phyloP scores from a whole-genome alignment of 2,888 invertebrate genomes.

The Suillia variegata region DNA sequence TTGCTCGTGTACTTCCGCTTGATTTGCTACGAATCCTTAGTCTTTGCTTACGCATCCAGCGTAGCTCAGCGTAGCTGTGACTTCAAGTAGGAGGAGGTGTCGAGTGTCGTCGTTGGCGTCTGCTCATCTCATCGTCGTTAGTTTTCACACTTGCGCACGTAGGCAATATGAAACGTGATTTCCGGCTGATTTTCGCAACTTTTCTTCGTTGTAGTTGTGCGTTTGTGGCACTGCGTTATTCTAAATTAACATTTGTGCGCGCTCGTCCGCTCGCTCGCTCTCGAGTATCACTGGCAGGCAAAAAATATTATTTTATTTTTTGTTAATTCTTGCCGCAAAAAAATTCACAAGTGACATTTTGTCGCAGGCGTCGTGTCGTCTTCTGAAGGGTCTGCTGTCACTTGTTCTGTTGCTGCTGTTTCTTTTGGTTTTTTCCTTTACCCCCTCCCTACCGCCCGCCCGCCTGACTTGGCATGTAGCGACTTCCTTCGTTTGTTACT shows the following conservation, averaged over 20 bases:
- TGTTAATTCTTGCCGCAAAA: conserved; percentile 8
- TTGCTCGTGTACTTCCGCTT: conserved; percentile 3
- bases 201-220: neutral
- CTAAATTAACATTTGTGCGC: neutral
- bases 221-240: neutral
- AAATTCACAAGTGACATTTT: conserved; percentile 5
- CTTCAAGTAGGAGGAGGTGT: no score
- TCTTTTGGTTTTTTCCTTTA: neutral
- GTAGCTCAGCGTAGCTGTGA: no score
- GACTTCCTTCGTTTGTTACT: neutral
- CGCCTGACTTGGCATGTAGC: no score
- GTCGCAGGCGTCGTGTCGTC: no score
- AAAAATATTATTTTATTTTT: neutral
- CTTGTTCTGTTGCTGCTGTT: neutral
- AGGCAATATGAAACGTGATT: conserved; percentile 27
- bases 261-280: neutral
- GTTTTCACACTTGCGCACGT: conserved; percentile 20
- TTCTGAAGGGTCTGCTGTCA: no score
- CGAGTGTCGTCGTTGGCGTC: no score
- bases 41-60: no score
- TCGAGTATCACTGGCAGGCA: neutral
- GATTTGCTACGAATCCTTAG: neutral
- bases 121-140: no score
- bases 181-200: conserved; percentile 16
- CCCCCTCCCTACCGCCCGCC: neutral